Percentiles rank a stretch among this genome's conserved stretches.
phyloP scores from a whole-genome alignment of 2,113 vertebrate species.

The Seriola quinqueradiata region DNA sequence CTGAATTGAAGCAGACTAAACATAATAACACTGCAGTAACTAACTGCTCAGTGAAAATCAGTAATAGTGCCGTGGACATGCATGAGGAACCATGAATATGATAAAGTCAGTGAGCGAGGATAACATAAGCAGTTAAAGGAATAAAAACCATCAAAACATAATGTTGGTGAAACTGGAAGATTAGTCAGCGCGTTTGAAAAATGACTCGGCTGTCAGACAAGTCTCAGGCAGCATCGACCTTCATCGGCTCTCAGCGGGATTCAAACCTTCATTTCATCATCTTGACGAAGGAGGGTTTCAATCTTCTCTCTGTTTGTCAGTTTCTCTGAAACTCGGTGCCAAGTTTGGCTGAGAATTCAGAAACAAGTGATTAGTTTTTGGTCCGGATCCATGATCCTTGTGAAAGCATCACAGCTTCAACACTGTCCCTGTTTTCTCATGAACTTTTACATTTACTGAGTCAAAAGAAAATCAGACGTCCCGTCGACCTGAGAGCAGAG shows the following conservation, averaged over 20 bases:
- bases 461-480: too few species aligned
- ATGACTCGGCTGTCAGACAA: conserved; percentile 19
- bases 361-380: background rate
- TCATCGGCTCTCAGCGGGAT: background rate
- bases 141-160: conserved; percentile 4
- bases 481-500: too few species aligned
- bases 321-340: too few species aligned
- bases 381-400: background rate
- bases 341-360: background rate
- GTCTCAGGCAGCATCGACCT: background rate
- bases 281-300: background rate
- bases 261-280: background rate
- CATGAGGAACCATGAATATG: conserved; percentile 16
- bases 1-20: conserved; percentile 57
- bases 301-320: background rate
- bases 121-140: conserved; percentile 28
- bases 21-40: conserved; percentile 25
- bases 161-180: background rate
- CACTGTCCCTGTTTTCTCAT: background rate
- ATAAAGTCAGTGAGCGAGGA: conserved; percentile 37
- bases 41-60: conserved; percentile 39
- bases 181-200: conserved; percentile 14
- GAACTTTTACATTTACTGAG: too few species aligned
- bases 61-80: conserved; percentile 7
- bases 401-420: background rate